These are phyloP conservation scores for Lethocerus indicus DNA, from an alignment of 1,140 invertebrate species.

Conservation along the genomic window DNA sequence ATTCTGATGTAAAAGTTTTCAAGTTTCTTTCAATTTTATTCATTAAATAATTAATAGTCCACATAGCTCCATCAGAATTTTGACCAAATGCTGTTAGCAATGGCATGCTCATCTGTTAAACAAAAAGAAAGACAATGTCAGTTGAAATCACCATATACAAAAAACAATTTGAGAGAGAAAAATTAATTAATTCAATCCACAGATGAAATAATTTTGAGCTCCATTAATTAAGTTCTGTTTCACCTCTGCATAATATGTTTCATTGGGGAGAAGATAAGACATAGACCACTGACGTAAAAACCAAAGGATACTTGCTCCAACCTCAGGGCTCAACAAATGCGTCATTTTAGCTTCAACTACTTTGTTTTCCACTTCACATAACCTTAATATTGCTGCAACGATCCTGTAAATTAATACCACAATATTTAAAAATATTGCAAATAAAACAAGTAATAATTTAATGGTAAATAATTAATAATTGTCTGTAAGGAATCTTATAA, in stretches of 20 bases:
- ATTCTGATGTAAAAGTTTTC: constrained; percentile 36
- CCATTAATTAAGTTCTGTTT: no score
- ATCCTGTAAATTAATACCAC: constrained; percentile 28
- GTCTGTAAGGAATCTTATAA: no score
- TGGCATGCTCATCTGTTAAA: constrained; percentile 29
- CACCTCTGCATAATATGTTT: constrained; percentile 49
- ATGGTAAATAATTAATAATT: no score
- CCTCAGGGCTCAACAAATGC: constrained; percentile 57
- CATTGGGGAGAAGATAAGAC: constrained; percentile 52
- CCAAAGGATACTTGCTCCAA: constrained; percentile 62
- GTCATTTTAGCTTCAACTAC: constrained; percentile 39
- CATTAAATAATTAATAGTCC: constrained; percentile 42
- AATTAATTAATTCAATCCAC: no score
- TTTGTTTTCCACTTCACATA: constrained; percentile 49
- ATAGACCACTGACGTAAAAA: constrained; percentile 59
- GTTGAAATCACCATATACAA: no score
- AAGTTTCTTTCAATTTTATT: constrained; percentile 41
- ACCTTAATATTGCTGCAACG: constrained; percentile 41
- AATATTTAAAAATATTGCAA: no score
- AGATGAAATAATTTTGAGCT: no score
- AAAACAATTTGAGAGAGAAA: no score
- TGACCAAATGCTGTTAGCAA: constrained; percentile 41
- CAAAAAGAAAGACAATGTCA: no score
- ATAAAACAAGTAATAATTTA: no score
- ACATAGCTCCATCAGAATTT: constrained; percentile 35